Conservation (phyloP, 2,113 vertebrate genomes). For the Donacobius atricapilla region DNA sequence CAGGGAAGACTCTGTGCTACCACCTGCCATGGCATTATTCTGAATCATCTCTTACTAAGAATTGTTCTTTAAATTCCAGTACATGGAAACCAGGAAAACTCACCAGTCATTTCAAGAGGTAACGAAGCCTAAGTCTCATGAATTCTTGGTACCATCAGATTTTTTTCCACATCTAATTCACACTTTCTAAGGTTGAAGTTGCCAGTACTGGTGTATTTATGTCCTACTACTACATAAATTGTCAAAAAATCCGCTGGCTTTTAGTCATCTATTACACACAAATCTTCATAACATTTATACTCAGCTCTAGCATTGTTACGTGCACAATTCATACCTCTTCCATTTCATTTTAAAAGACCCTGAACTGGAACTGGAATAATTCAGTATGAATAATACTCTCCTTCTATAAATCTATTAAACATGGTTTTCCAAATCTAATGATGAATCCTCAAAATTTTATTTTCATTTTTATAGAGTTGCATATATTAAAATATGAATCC, state of each 20-base stretch:
- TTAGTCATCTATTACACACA: neutral
- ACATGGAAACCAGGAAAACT: neutral
- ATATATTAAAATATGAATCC: conserved; percentile 28
- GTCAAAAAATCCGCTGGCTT: neutral
- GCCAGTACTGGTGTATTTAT: neutral
- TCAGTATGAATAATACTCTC: neutral
- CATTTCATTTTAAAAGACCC: neutral
- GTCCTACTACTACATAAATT: neutral
- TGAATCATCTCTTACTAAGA: neutral
- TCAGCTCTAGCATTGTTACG: neutral
- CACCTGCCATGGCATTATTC: neutral
- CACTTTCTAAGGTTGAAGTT: neutral
- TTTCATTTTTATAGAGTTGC: conserved; percentile 11
- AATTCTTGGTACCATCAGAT: neutral
- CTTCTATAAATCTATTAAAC: conserved; percentile 16
- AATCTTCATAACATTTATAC: neutral
- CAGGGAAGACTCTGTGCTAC: neutral
- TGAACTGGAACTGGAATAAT: conserved; percentile 1
- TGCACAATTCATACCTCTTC: neutral
- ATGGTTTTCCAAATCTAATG: conserved; percentile 5
- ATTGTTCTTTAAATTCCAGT: neutral
- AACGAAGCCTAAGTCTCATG: neutral
- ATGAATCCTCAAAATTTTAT: conserved; percentile 17
- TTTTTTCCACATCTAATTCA: neutral
- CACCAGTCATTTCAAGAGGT: neutral